A percentile compares a stretch with the other conserved stretches of the same genome.
Conservation (phyloP, 2,113 vertebrate species). For the Brachionichthys hirsutus region DNA sequence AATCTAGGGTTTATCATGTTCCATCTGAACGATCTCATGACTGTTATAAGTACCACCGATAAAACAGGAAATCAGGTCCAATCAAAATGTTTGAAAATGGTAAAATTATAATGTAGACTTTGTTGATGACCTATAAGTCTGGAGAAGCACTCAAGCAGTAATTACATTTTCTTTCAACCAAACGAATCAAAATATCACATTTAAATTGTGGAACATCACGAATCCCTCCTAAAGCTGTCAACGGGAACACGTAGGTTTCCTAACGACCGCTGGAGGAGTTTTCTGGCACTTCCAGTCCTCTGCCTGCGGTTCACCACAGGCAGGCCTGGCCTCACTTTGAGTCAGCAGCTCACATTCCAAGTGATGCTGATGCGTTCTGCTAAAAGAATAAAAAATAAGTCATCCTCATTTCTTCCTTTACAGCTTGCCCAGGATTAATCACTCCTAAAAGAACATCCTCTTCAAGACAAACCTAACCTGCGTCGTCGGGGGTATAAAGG, state of each 20-base stretch:
- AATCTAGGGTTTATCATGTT: too few species aligned
- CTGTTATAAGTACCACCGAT: too few species aligned
- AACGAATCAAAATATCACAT: constrained; percentile 15
- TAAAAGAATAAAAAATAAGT: too few species aligned
- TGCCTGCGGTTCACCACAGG: constrained; percentile 31
- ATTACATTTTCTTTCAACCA: constrained; percentile 24
- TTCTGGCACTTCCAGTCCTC: constrained; percentile 13
- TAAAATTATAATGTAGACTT: too few species aligned
- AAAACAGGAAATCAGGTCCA: too few species aligned
- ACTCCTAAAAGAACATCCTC: constrained; percentile 4
- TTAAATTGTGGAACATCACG: not conserved
- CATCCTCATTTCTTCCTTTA: not conserved
- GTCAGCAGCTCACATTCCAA: constrained; percentile 7
- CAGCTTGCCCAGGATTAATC: constrained; percentile 41
- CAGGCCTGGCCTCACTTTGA: constrained; percentile 4
- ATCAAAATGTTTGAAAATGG: too few species aligned
- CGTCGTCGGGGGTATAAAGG: not conserved
- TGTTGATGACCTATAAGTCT: not conserved
- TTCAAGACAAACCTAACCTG: constrained; percentile 26
- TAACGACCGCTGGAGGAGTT: not conserved
- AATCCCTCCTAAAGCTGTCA: constrained; percentile 25
- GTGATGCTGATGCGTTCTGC: too few species aligned
- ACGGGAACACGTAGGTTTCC: constrained; percentile 11
- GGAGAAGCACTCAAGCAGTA: not conserved
- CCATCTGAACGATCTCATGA: too few species aligned